These are phyloP conservation scores for Pimpla rufipes DNA, from an alignment of 2,888 invertebrate genomes.

Conservation along the genomic window DNA sequence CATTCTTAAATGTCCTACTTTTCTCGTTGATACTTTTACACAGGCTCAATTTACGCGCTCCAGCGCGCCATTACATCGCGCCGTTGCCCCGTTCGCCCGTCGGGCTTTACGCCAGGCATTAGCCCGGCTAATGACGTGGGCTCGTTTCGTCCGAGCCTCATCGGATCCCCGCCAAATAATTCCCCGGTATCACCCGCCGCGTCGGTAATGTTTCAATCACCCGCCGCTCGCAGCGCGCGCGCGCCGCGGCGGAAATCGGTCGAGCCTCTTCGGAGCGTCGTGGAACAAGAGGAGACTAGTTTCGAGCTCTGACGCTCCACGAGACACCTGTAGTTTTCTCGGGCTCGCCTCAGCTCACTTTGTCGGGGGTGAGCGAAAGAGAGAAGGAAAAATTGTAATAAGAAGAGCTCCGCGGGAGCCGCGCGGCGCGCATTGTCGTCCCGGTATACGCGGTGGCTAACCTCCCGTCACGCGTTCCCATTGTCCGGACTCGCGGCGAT, in stretches of 20 bases:
- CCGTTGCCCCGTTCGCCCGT: slow-evolving; percentile 15
- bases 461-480: slow-evolving; percentile 61
- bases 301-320: slow-evolving; percentile 29
- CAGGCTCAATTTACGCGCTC: too few relatives aligned
- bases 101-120: slow-evolving; percentile 49
- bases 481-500: slow-evolving; percentile 56
- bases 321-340: slow-evolving; percentile 53
- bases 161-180: too few relatives aligned
- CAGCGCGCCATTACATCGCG: too few relatives aligned
- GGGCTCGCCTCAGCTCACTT: slow-evolving; percentile 16
- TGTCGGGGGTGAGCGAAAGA: slow-evolving; percentile 28
- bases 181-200: too few relatives aligned
- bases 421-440: slow-evolving; percentile 53
- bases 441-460: slow-evolving; percentile 62
- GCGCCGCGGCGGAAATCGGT: background rate
- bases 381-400: slow-evolving; percentile 42
- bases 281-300: slow-evolving; percentile 5
- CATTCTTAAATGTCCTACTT: too few relatives aligned
- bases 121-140: slow-evolving; percentile 24
- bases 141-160: too few relatives aligned
- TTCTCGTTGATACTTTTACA: too few relatives aligned
- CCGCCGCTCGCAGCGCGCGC: slow-evolving; percentile 6
- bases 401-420: slow-evolving; percentile 53
- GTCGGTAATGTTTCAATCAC: too few relatives aligned
- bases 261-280: slow-evolving; percentile 3